phyloP scores from a whole-genome alignment of 2,888 invertebrate species.

The Xanthia togata region DNA sequence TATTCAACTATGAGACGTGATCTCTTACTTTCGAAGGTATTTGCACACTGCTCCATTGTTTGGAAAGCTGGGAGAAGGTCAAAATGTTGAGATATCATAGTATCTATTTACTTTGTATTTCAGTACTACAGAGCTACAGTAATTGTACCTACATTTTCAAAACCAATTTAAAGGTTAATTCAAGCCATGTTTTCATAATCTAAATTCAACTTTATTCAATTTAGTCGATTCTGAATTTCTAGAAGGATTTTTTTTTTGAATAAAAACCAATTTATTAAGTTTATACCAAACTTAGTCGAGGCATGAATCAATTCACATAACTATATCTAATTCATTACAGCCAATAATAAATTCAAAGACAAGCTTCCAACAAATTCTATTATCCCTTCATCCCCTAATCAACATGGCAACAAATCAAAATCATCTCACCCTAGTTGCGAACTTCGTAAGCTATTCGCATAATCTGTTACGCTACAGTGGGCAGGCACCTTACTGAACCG shows the following conservation, averaged over 20 bases:
- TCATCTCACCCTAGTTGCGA: constrained; percentile 34
- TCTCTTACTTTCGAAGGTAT: constrained; percentile 60
- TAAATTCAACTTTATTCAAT: neutral
- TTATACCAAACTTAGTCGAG: no score
- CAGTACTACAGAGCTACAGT: neutral
- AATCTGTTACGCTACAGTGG: constrained; percentile 57
- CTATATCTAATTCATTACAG: neutral
- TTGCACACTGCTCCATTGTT: constrained; percentile 36
- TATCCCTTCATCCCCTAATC: constrained; percentile 49
- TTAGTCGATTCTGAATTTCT: neutral
- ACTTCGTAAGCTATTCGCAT: constrained; percentile 51
- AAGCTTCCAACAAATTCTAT: constrained; percentile 40
- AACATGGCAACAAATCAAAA: constrained; percentile 57
- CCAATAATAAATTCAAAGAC: constrained; percentile 16
- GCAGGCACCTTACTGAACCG: constrained; percentile 46
- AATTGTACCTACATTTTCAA: neutral
- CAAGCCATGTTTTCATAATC: neutral
- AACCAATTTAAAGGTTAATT: neutral
- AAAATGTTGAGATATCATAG: constrained; percentile 18
- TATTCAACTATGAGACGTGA: constrained; percentile 65
- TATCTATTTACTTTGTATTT: constrained; percentile 19
- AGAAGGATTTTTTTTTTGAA: neutral
- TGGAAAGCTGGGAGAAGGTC: neutral
- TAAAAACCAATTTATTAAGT: neutral
- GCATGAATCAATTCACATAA: neutral